Base-by-base conservation (phyloP, 2,797 vertebrate genomes). In the Schizopygopsis malacanthus region DNA sequence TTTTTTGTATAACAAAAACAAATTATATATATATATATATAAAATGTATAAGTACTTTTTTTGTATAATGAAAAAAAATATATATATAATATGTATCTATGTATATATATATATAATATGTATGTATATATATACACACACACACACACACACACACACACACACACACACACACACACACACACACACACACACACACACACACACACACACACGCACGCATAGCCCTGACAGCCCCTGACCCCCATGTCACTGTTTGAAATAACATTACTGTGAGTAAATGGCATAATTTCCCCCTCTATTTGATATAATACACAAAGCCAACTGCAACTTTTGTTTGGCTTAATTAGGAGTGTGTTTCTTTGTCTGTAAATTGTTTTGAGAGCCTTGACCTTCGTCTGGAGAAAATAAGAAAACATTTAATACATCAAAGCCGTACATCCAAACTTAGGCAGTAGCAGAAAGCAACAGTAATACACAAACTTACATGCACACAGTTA, bases 401-500 rank as follows among this genome's bases (percentile, higher is more conserved):
- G n/a, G 63, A 65, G 28, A 41, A 71, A 72, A 20, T 22, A 45
- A 72, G 18, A 18, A 50, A n/a, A 25, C 4, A 7, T 10, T 3
- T 20, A 22, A 25, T 10, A 22, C 3, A 2, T 43, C 39, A 63
- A 28, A 67, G 7, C 0, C 16, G 4, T 7, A 18, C 63, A 37
- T 67, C 28, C 28, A 39, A 69, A 69, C 45, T 39, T 54, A 41
- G 37, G 54, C 43, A 52, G 7, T 20, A 15, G 56, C 15, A 39
- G 39, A 37, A 82, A 43, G 10, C 59, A 20, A 37, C 16, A n/a
- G 9, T 7, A 87, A 96, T 96, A 95, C 25, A 22, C 18, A 76
- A 22, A 1, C 73, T 76, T 91, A 97, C 97, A 79, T 95, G 93
- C 47, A 95, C 54, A 82, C 96, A 97, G 78, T 95, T 92, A 33